Base-by-base conservation (phyloP, 92 coral and sea anemone species). In the Scolanthus callimorphus region DNA sequence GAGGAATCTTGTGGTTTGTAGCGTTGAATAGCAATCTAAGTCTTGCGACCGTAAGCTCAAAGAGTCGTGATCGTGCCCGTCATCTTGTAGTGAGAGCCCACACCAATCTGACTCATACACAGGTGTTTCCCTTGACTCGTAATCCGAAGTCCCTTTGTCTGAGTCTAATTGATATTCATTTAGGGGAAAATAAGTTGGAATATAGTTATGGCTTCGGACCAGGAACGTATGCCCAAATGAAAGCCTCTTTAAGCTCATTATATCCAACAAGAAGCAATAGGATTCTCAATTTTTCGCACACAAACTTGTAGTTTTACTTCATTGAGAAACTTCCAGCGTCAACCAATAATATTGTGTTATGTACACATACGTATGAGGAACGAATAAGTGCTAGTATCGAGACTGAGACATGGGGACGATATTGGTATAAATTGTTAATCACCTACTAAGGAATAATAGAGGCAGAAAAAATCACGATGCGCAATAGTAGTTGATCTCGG, bases 151-250 rank as follows among this genome's bases (percentile, higher is more conserved):
- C 31, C 64, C 57, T 61, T 56, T 76, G 74, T 69, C 50, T 37
- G 19, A 38, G 21, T 51, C 63, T 70, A 70, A 75, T 82, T 76
- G 89, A 58, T 72, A 82, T 76, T 82, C 89, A 60, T 52, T 50
- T 39, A 62, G 31, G 30, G 78, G 63, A 69, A 69, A 82, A 67
- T 82, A 82, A 13, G 73, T 69, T 17, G 89, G 89, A 63, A 82
- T 63, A 59, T 49, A 82, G 43, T 76, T 82, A 31, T 82, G 89
- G 49, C 79, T 74, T 39, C 79, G 51, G 3, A 82, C 89, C 25
- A 76, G 70, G 30, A 82, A 57, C 17, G 69, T 59, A 76, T 82
- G 89, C 25, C 83, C 83, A 24, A 45, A 22, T 11, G 75, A 38
- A 45, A 46, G 17, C 22, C 52, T 46, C 4, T 46, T 46, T 46